phyloP scores from a whole-genome alignment of 1,140 invertebrate genomes.

The Choristoneura fumiferana region DNA sequence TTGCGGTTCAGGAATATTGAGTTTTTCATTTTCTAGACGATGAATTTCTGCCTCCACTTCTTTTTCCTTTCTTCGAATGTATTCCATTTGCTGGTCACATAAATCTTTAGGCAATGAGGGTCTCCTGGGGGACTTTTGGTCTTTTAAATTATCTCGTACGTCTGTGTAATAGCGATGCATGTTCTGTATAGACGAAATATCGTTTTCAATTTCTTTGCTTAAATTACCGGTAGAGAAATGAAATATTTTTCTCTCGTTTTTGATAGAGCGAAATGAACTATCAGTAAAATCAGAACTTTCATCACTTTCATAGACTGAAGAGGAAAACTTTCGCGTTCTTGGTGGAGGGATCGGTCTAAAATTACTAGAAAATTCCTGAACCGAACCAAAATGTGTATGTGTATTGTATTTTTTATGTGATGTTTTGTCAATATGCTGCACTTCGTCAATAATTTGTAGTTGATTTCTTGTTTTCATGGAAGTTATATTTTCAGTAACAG shows the following conservation, averaged over 20 bases:
- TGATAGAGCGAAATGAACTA: slow-evolving; percentile 56
- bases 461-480: slow-evolving; percentile 28
- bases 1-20: slow-evolving; percentile 31
- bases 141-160: slow-evolving; percentile 44
- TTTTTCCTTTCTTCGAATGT: slow-evolving; percentile 83
- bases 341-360: slow-evolving; percentile 56
- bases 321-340: slow-evolving; percentile 53
- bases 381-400: slow-evolving; percentile 20
- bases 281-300: slow-evolving; percentile 62
- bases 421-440: slow-evolving; percentile 19
- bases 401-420: slow-evolving; percentile 21
- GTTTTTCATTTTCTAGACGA: slow-evolving; percentile 79
- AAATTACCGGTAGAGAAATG: slow-evolving; percentile 72
- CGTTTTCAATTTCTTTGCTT: slow-evolving; percentile 75
- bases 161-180: slow-evolving; percentile 63
- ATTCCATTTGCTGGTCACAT: slow-evolving; percentile 83
- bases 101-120: slow-evolving; percentile 83
- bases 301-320: slow-evolving; percentile 65
- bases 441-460: slow-evolving; percentile 30
- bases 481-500: slow-evolving; percentile 47
- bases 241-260: slow-evolving; percentile 70
- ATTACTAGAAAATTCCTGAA: slow-evolving; percentile 26
- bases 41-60: slow-evolving; percentile 81
- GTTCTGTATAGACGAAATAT: slow-evolving; percentile 70
- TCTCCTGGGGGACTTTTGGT: slow-evolving; percentile 56